A percentile compares a stretch with the other conserved stretches of the same genome.
These are phyloP conservation scores for Charina bottae DNA, from an alignment of 2,113 vertebrate genomes.

Conservation along the genomic window DNA sequence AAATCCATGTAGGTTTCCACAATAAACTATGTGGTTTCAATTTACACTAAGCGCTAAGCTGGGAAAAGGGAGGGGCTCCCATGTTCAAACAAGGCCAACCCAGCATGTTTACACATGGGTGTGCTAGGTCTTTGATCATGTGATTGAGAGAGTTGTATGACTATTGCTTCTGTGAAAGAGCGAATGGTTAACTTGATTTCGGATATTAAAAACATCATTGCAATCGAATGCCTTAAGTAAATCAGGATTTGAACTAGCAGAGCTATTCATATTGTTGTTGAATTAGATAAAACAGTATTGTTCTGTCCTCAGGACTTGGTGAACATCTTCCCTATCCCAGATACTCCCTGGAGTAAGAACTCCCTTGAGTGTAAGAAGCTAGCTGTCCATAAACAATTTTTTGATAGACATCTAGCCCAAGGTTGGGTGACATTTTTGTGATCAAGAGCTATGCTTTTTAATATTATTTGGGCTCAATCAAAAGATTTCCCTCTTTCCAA, in stretches of 20 bases:
- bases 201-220: not conserved
- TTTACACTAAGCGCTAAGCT: not conserved
- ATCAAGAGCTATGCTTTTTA: not conserved
- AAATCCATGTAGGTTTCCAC: not conserved
- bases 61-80: not conserved
- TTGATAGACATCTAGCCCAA: not conserved
- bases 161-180: not conserved
- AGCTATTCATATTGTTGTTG: not conserved
- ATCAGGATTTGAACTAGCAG: not conserved
- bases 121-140: not conserved
- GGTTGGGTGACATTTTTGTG: not conserved
- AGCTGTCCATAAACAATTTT: not conserved
- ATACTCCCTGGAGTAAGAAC: not conserved
- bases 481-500: not conserved
- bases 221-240: not conserved
- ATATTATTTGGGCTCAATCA: not conserved
- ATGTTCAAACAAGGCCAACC: not conserved
- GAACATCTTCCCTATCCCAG: not conserved
- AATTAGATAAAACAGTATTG: not conserved
- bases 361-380: not conserved
- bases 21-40: not conserved
- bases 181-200: not conserved
- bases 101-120: not conserved
- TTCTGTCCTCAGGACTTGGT: not conserved
- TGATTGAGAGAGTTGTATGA: not conserved